Percentiles rank a stretch among this genome's conserved stretches.
Conservation (phyloP, 1,140 invertebrate species). For the Mesaphorura yosii region DNA sequence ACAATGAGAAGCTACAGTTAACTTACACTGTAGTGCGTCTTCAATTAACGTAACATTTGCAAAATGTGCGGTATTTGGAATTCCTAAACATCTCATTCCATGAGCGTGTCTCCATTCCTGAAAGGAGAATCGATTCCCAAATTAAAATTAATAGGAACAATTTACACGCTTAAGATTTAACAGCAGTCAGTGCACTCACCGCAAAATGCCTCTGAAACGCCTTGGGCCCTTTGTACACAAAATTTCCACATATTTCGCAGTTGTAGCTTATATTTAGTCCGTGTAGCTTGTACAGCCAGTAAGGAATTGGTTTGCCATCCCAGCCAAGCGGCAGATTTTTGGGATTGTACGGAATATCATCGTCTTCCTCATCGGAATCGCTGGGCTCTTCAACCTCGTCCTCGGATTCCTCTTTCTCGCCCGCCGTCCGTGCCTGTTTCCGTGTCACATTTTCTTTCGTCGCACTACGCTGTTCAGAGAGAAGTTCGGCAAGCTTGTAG, state of each 20-base stretch:
- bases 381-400: slow-evolving; percentile 76
- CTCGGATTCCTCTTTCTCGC: slow-evolving; percentile 84
- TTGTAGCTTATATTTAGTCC: slow-evolving; percentile 98
- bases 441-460: slow-evolving; percentile 97
- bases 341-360: slow-evolving; percentile 95
- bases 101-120: slow-evolving; percentile 98
- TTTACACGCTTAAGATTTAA: no score
- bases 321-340: slow-evolving; percentile 98
- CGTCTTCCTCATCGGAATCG: slow-evolving; percentile 78
- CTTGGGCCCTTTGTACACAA: slow-evolving; percentile 97
- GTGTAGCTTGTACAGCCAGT: slow-evolving; percentile 99
- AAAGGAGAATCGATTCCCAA: slow-evolving; percentile 2
- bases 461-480: slow-evolving; percentile 69
- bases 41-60: slow-evolving; percentile 99
- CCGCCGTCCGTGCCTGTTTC: slow-evolving; percentile 92
- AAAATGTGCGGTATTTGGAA: slow-evolving; percentile 99
- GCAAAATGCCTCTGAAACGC: slow-evolving; percentile 99
- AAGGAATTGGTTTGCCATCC: slow-evolving; percentile 98
- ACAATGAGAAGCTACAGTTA: not conserved
- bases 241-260: slow-evolving; percentile 99
- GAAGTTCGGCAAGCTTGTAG: slow-evolving; percentile 69
- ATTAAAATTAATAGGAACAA: slow-evolving; percentile 9
- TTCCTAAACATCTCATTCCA: slow-evolving; percentile 96
- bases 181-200: slow-evolving; percentile 38
- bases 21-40: slow-evolving; percentile 82